Conservation (phyloP, 2,113 vertebrate species). For the Rhinoptilus africanus region DNA sequence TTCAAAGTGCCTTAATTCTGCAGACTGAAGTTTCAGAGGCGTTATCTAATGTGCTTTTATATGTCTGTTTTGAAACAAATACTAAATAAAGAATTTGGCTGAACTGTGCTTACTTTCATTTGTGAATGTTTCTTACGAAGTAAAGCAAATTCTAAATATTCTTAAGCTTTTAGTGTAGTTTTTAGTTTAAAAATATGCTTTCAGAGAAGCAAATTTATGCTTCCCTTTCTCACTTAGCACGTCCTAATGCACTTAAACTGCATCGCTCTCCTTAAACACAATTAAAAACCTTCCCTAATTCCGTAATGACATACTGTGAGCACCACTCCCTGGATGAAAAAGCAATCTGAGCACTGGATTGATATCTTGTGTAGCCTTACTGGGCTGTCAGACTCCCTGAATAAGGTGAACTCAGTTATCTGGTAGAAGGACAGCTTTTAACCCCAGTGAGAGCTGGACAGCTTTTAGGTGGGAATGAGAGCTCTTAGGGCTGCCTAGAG, state of each 20-base stretch:
- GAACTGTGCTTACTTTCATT: constrained; percentile 47
- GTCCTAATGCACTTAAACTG: background rate
- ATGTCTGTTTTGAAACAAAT: constrained; percentile 74
- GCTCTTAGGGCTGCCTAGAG: background rate
- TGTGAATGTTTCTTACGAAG: background rate
- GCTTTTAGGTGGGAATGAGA: background rate
- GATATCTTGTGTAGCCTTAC: background rate
- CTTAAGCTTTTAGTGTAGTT: background rate
- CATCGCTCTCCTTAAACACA: background rate
- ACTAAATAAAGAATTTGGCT: constrained; percentile 80
- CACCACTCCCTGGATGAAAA: background rate
- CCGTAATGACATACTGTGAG: background rate
- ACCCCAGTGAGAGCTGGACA: background rate
- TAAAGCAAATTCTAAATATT: background rate
- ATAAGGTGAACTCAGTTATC: too few relatives aligned
- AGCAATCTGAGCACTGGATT: background rate
- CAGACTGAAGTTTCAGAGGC: constrained; percentile 57
- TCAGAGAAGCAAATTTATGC: background rate
- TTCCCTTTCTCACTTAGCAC: background rate
- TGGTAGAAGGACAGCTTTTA: background rate
- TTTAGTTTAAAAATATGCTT: background rate
- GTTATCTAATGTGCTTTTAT: constrained; percentile 61
- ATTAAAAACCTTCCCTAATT: background rate
- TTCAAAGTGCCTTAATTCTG: constrained; percentile 61
- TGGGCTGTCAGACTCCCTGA: too few relatives aligned